phyloP scores from a whole-genome alignment of 2,797 vertebrate species.

The Crocidura indochinensis region DNA sequence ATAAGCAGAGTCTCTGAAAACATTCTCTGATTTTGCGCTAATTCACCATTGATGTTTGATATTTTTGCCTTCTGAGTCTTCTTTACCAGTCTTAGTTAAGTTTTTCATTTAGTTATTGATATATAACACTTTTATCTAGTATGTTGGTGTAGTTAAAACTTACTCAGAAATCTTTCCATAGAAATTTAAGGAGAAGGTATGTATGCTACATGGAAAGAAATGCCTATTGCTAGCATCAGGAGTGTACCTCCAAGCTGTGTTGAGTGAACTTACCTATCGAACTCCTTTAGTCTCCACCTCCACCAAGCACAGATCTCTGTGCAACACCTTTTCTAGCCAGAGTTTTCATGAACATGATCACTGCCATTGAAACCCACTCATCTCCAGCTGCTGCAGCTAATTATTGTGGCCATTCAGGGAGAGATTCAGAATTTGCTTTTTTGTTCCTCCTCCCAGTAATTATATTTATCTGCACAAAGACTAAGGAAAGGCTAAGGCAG shows the following conservation, averaged over 20 bases:
- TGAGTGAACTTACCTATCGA: background rate
- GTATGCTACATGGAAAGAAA: background rate
- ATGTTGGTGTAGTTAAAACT: background rate
- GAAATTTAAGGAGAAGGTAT: background rate
- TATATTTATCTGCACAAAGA: slow-evolving; percentile 74
- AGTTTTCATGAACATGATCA: background rate
- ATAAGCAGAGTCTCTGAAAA: background rate
- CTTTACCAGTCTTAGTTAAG: background rate
- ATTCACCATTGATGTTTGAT: background rate
- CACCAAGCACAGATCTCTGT: background rate
- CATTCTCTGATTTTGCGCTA: background rate
- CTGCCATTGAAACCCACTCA: slow-evolving; percentile 5
- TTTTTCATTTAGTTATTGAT: no score
- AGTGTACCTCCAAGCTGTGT: rapidly evolving
- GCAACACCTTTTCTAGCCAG: background rate
- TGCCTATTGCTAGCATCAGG: background rate
- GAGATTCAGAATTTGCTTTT: slow-evolving; percentile 73
- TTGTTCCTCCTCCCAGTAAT: slow-evolving; percentile 71
- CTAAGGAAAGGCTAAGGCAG: slow-evolving; percentile 62
- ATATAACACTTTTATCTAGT: background rate
- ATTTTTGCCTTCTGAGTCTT: background rate
- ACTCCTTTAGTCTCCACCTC: background rate
- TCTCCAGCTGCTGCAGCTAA: slow-evolving; percentile 68
- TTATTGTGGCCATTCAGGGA: slow-evolving; percentile 49
- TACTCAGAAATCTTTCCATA: background rate